Percentiles rank a stretch among this genome's conserved stretches.
Conservation (phyloP, 2,113 vertebrate genomes). For the Misgurnus mizolepis region DNA sequence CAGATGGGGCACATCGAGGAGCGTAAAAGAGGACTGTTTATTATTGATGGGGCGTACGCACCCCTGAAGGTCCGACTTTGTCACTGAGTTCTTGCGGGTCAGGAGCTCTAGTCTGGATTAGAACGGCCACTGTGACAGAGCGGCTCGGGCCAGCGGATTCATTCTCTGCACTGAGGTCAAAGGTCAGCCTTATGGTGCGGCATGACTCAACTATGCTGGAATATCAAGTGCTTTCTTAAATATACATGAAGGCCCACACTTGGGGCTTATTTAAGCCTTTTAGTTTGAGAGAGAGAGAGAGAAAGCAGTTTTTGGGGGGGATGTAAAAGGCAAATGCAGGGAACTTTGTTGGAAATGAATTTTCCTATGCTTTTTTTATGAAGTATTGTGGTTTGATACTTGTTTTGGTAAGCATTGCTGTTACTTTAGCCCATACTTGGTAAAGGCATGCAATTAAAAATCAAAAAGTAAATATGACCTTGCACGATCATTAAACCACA, state of each 20-base stretch:
- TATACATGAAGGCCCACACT: slow-evolving; percentile 56
- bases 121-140: background rate
- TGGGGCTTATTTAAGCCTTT: slow-evolving; percentile 42
- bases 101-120: background rate
- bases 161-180: slow-evolving; percentile 55
- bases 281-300: slow-evolving; percentile 13
- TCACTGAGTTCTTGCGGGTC: slow-evolving; percentile 3
- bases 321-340: background rate
- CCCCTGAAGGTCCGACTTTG: slow-evolving; percentile 47
- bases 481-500: too few relatives aligned
- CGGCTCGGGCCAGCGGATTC: slow-evolving; percentile 44
- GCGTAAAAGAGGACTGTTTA: slow-evolving; percentile 17
- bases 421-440: slow-evolving; percentile 1
- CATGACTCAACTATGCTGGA: slow-evolving; percentile 43
- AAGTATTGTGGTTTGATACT: background rate
- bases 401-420: background rate
- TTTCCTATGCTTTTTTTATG: background rate
- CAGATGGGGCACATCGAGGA: slow-evolving; percentile 13
- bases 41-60: slow-evolving; percentile 27
- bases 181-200: slow-evolving; percentile 52
- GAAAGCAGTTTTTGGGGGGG: background rate
- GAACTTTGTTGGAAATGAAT: slow-evolving; percentile 5
- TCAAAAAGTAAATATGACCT: too few relatives aligned
- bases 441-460: background rate
- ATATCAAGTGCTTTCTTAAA: slow-evolving; percentile 57